Evolutionary conservation across 1,140 invertebrate genomes (phyloP), one percentile per base, ranked within the genome.

Genomic region (Brachionus manjavacas): DNA sequence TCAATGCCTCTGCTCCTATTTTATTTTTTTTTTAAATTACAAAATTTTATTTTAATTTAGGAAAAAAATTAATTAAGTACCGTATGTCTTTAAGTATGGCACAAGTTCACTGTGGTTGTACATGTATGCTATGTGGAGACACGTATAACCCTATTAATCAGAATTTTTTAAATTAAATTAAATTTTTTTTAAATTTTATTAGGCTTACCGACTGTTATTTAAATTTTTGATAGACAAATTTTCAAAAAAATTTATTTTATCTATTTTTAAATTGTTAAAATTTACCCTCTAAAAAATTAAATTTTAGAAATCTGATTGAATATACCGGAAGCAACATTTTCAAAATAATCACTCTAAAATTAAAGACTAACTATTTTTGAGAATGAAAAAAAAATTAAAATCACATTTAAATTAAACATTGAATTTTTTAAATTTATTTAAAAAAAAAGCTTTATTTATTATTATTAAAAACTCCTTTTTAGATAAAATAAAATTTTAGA

Each of bases 71-170:
- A 16, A 31, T 28, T 12, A 46, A 46, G 14, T 12, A 64, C 79
- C 79, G 28, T 81, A 81, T 12, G 79, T 81, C n/a, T 81, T 81
- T 23, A 81, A 64, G 11, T 81, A 81, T 25, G 79, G 79, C 16
- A 81, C 52, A 23, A 81, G 23, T 43, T 81, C 79, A 39, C 79
- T 81, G 28, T 81, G 79, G 31, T 68, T 68, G 79, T 41, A 81
- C 79, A 81, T 64, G 20, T 81, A 81, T 4, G 64, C 64, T 20
- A 81, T 60, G 60, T 81, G 79, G 41, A 81, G 64, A 64, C 79
- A 81, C 25, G 79, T 81, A 46, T 81, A 81, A 35, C 79, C 79
- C 79, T 81, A 55, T 79, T 49, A 9, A 16, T 25, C 2, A 3
- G 16, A 31, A 35, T 31, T 11, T 14, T 35, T 35, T 41, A 3